Evolutionary conservation across 2,113 vertebrate species (phyloP).

Genomic region (Rhea pennata): DNA sequence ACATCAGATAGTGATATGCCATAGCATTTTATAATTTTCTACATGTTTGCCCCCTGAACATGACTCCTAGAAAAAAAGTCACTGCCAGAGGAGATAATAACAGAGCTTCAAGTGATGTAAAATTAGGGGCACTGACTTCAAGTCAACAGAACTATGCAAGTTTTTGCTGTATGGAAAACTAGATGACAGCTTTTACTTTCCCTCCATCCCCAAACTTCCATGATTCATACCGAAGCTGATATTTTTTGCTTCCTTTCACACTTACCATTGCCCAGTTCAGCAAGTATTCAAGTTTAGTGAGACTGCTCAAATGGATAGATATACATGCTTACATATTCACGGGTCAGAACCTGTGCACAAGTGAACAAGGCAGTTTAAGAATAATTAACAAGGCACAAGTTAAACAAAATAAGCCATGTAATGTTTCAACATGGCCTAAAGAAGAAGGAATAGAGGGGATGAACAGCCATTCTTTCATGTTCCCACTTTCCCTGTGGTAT

Average conservation of each 20-base stretch:
- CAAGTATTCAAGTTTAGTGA: neutral
- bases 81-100: neutral
- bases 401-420: neutral
- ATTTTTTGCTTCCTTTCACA: neutral
- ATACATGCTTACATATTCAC: neutral
- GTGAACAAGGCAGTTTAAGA: neutral
- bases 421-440: neutral
- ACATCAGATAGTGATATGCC: neutral
- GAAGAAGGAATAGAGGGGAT: neutral
- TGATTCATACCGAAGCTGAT: neutral
- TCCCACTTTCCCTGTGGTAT: neutral
- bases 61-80: neutral
- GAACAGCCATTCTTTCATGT: neutral
- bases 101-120: neutral
- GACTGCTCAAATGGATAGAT: neutral
- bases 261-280: neutral
- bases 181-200: neutral
- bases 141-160: neutral
- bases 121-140: accelerated
- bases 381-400: neutral
- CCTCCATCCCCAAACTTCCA: accelerated
- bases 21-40: neutral
- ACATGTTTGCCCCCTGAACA: neutral
- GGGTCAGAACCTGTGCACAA: neutral
- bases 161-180: neutral